Evolutionary conservation across 2,888 invertebrate genomes (phyloP), one percentile per base, ranked within the genome.

Genomic region (Drepanosiphum platanoidis): DNA sequence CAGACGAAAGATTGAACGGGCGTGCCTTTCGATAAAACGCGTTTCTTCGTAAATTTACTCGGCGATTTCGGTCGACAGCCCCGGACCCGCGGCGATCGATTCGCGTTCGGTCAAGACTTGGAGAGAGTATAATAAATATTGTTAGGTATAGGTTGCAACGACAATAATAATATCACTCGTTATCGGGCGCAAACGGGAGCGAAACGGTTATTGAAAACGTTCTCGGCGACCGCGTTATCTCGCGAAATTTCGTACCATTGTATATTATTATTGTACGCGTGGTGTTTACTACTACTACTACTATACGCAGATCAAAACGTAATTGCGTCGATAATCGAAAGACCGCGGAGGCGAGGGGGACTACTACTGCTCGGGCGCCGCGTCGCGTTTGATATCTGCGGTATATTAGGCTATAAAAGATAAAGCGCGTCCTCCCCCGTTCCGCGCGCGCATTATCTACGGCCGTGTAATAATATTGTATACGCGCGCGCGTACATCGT

Each of bases 401-500:
- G 64, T 82, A 61, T 81, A 70, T 74, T 71, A 61, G 71, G 81
- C 36, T 30, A 81, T 71, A 72, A 74, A 27, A 82, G 72, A 82
- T 74, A 82, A 72, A n/a, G n/a, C 72, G 61, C 30, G 52, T 39
- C 27, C 30, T 7, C 46, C 8, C 1, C n/a, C 11, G 3, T 7
- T 15, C 11, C 70, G 0, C 30, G 9, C 34, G 3, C 1, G 18
- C 15, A 22, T 52, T 46, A 42, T n/a, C n/a, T n/a, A n/a, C n/a
- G n/a, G 15, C 15, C 46, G 46, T 18, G 18, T 18, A 18, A n/a
- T n/a, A n/a, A n/a, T n/a, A n/a, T n/a, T 5, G 18, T 18, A 9
- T 7, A 36, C n/a, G 2, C 71, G 8, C 27, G 1, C 61, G 22
- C 61, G 61, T 22, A 39, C 64, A n/a, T n/a, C n/a, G n/a, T n/a